Evolutionary conservation across 2,113 vertebrate genomes (phyloP).

Genomic region (Sceloporus tristichus): DNA sequence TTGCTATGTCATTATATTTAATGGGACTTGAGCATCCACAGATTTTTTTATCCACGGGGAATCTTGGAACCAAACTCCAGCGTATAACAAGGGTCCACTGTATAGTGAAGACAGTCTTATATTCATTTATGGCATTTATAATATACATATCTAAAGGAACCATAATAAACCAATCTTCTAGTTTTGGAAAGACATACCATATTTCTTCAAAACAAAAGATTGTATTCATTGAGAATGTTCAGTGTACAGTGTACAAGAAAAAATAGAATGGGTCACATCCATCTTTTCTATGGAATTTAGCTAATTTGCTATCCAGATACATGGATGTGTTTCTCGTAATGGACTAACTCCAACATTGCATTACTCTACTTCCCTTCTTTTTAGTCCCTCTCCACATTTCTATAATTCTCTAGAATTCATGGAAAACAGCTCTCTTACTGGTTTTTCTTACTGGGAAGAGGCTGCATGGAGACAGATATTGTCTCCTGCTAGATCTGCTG

Average conservation of each 20-base stretch:
- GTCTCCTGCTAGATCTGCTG: background rate
- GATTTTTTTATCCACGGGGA: too few relatives aligned
- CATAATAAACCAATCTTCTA: background rate
- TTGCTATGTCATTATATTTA: too few relatives aligned
- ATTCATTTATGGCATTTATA: background rate
- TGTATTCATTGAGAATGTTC: background rate
- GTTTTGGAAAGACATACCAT: background rate
- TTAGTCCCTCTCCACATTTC: constrained; percentile 1
- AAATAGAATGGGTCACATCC: background rate
- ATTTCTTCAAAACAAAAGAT: background rate
- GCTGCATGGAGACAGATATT: too few relatives aligned
- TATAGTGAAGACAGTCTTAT: background rate
- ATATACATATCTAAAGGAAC: background rate
- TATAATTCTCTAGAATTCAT: background rate
- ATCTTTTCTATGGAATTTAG: constrained; percentile 20
- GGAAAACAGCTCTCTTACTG: too few relatives aligned
- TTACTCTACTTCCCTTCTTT: constrained; percentile 17
- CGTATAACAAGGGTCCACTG: too few relatives aligned
- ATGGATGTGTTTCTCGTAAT: constrained; percentile 24
- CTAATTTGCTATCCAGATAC: constrained; percentile 7
- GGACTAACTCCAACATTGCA: background rate
- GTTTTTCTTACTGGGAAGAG: too few relatives aligned
- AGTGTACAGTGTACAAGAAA: background rate
- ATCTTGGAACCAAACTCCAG: too few relatives aligned
- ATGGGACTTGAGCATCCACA: too few relatives aligned